Evolutionary conservation across 2,888 invertebrate genomes (phyloP), one percentile per base, ranked within the genome.

Genomic region (Leucophenga maculata): DNA sequence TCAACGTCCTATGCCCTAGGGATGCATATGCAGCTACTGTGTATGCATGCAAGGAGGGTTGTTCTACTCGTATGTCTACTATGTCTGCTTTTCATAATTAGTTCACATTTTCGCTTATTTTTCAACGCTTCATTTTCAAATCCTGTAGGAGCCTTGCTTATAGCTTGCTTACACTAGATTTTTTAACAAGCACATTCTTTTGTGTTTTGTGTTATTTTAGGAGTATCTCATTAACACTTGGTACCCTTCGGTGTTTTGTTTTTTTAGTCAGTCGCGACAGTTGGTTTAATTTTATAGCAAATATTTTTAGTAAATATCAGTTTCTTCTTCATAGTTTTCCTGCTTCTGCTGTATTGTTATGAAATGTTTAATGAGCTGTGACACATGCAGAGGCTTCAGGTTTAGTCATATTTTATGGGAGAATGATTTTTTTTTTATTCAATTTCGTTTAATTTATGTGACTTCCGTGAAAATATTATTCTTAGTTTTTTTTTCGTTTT

Each of bases 171-270:
- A 6, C 46, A 2, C 2, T 8, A 46, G 46, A 46, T 46, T 50
- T 50, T 50, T 14, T 16, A 39, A 39, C 39, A 39, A 39, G 8
- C 6, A 66, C 67, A 50, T 13, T 44, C 50, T 54, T 55, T 68
- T 59, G 54, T 55, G 71, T 66, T n/a, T 52, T 16, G 18, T 62
- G 20, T 57, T n/a, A 13, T 11, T 57, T 44, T 39, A 57, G 62
- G 71, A 50, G 80, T 80, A 76, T 80, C 78, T 77, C 80, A 80
- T 80, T 80, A 80, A 81, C 83, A 80, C 83, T 82, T 77, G 74
- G 78, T 62, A 74, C 18, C 20, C 54, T 67, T 46, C 62, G 74
- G 65, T 77, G 68, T 77, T 11, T 11, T 39, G 39, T 39, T 39
- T 39, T 11, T 39, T 39, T 39, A 39, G 39, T 8, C 39, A 8